Conservation (phyloP, 2,113 vertebrate species). For the Melanerpes formicivorus region DNA sequence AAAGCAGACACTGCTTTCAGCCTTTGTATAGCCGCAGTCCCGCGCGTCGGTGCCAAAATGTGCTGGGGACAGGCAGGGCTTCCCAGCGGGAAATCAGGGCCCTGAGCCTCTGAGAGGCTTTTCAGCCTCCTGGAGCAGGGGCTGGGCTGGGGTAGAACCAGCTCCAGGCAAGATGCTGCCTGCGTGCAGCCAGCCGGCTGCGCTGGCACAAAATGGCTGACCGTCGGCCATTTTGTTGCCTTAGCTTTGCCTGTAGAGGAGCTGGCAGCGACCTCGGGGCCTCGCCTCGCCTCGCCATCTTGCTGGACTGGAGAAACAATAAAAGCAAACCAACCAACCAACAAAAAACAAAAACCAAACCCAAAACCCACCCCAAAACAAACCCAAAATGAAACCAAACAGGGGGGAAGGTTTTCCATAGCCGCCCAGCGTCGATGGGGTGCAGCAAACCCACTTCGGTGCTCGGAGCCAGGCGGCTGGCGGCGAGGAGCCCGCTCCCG, state of each 20-base stretch:
- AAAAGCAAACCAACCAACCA: not conserved
- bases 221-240: constrained; percentile 64
- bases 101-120: not conserved
- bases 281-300: not conserved
- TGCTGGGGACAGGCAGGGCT: not conserved
- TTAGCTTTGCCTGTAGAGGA: not conserved
- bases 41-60: not conserved
- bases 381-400: not conserved
- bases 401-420: not conserved
- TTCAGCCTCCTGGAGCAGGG: not conserved
- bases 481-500: not conserved
- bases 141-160: not conserved
- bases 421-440: accelerated
- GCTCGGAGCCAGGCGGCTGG: accelerated
- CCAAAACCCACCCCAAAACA: not conserved
- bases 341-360: too few species aligned
- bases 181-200: not conserved
- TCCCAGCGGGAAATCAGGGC: not conserved
- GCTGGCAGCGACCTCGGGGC: accelerated
- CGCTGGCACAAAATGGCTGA: constrained; percentile 67
- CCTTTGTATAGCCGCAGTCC: constrained; percentile 25
- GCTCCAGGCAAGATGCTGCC: not conserved
- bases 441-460: accelerated
- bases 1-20: constrained; percentile 54
- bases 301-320: not conserved